These are phyloP conservation scores for Cyprinodon tularosa DNA, from an alignment of 2,113 vertebrate genomes.

Conservation along the genomic window DNA sequence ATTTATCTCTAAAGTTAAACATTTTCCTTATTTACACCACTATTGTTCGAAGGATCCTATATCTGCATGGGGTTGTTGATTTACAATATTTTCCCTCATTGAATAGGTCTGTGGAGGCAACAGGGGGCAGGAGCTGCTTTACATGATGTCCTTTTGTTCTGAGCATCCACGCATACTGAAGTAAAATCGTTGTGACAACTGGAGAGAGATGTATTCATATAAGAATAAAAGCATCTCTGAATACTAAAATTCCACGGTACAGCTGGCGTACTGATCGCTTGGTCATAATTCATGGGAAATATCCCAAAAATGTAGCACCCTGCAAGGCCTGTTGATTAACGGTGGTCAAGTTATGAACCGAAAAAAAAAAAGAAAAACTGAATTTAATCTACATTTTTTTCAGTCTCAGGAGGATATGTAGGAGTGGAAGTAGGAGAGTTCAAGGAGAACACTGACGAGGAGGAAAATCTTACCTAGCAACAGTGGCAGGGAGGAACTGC, in stretches of 20 bases:
- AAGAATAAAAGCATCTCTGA: slow-evolving; percentile 68
- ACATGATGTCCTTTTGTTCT: slow-evolving; percentile 51
- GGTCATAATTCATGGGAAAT: slow-evolving; percentile 71
- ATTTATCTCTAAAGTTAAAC: neutral
- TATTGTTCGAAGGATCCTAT: neutral
- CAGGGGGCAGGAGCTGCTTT: slow-evolving; percentile 34
- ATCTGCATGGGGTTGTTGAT: slow-evolving; percentile 64
- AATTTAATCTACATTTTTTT: slow-evolving; percentile 56
- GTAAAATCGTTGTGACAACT: slow-evolving; percentile 67
- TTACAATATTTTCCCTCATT: slow-evolving; percentile 50
- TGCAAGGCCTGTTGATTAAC: slow-evolving; percentile 45
- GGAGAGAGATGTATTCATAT: slow-evolving; percentile 76
- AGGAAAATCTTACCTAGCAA: slow-evolving; percentile 76
- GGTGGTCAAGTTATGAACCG: slow-evolving; percentile 42
- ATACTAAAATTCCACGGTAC: slow-evolving; percentile 56
- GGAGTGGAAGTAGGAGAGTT: slow-evolving; percentile 51
- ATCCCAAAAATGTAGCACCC: slow-evolving; percentile 71
- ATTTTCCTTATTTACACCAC: neutral
- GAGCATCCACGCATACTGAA: slow-evolving; percentile 60
- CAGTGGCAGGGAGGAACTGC: slow-evolving; percentile 67
- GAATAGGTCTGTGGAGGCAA: slow-evolving; percentile 40
- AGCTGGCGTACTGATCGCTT: slow-evolving; percentile 67
- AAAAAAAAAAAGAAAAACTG: slow-evolving; percentile 19
- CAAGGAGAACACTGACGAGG: slow-evolving; percentile 64
- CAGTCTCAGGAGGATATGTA: slow-evolving; percentile 47